Conservation (phyloP, 1,140 invertebrate species). For the Papilio machaon region DNA sequence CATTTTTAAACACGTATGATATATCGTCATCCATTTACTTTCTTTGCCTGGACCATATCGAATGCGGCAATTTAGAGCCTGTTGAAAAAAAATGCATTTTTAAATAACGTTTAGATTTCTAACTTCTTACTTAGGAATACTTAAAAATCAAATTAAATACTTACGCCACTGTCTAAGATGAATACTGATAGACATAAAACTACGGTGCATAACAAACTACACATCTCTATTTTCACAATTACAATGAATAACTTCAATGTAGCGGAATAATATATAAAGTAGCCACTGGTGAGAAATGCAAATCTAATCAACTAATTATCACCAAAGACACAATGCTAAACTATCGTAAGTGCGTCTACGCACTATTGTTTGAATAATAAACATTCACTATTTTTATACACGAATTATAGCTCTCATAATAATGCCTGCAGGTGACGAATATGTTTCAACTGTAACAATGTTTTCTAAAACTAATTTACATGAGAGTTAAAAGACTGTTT, state of each 20-base stretch:
- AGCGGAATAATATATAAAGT: conserved; percentile 23
- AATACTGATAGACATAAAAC: conserved; percentile 26
- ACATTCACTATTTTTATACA: conserved; percentile 21
- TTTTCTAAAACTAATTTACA: conserved; percentile 2
- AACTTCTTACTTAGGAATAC: not conserved
- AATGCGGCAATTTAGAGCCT: conserved; percentile 20
- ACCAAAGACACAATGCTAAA: conserved; percentile 17
- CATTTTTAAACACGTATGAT: not conserved
- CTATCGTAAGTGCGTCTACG: not conserved
- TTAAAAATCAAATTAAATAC: not conserved
- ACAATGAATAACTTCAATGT: not conserved
- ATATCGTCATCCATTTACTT: conserved; percentile 15
- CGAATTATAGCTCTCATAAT: conserved; percentile 26
- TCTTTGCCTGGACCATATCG: conserved; percentile 12
- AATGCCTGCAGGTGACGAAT: not conserved
- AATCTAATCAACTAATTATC: not conserved
- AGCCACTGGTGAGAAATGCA: not conserved
- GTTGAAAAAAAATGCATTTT: not conserved
- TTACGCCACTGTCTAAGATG: not conserved
- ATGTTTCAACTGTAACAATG: not conserved
- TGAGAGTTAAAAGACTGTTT: not conserved
- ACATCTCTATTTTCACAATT: conserved; percentile 21
- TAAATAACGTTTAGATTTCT: not conserved
- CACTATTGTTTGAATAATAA: conserved; percentile 24
- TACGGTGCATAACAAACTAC: not conserved